A percentile compares a stretch with the other conserved stretches of the same genome.
Evolutionary conservation across 2,797 vertebrate genomes (phyloP).

Genomic region (Eidolon dupreanum): DNA sequence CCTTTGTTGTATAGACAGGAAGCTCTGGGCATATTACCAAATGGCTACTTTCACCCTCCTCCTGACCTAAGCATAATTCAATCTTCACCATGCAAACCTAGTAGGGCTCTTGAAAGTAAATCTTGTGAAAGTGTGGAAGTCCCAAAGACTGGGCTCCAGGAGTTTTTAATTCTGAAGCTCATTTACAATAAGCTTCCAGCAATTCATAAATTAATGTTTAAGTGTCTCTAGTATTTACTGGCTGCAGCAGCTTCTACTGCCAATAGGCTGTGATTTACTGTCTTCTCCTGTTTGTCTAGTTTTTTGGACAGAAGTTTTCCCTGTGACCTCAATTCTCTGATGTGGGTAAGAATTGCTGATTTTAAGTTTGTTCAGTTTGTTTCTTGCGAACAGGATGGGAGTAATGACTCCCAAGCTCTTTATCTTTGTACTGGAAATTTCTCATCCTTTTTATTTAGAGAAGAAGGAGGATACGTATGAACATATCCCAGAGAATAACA

Average conservation of each 20-base stretch:
- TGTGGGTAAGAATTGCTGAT: neutral
- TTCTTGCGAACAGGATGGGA: neutral
- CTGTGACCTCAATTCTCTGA: neutral
- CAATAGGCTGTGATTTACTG: neutral
- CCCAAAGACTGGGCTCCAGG: neutral
- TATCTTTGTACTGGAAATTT: neutral
- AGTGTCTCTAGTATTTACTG: neutral
- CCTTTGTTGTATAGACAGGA: neutral
- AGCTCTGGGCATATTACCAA: neutral
- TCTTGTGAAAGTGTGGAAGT: rapidly evolving
- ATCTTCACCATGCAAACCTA: neutral
- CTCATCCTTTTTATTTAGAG: neutral
- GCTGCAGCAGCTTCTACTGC: neutral
- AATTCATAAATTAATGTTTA: neutral
- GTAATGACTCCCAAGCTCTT: neutral
- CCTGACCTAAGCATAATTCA: neutral
- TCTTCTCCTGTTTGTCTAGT: neutral
- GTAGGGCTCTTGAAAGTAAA: neutral
- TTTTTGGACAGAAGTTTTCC: neutral
- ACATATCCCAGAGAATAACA: neutral
- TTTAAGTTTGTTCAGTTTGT: neutral
- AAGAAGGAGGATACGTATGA: neutral
- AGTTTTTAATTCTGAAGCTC: neutral
- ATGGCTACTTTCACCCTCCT: neutral
- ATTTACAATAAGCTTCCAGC: neutral